Conservation (phyloP, 1,140 invertebrate species). For the Drosophila simulans region DNA sequence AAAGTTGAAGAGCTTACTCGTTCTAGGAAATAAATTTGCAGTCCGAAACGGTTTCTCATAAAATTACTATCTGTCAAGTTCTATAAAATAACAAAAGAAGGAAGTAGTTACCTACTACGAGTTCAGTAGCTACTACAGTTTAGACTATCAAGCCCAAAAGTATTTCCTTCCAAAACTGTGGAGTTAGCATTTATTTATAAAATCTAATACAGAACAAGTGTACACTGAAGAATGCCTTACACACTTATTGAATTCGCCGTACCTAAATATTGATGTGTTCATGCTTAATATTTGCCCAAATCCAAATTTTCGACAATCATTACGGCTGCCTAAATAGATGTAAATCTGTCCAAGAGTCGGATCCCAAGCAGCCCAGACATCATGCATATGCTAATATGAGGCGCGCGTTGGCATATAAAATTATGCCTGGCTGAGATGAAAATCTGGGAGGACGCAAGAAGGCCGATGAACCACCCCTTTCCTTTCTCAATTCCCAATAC, state of each 20-base stretch:
- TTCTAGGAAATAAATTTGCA: too few species aligned
- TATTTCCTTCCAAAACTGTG: too few species aligned
- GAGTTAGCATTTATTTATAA: too few species aligned
- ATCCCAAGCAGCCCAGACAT: constrained; percentile 11
- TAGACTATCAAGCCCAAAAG: too few species aligned
- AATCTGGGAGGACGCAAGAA: constrained; percentile 5
- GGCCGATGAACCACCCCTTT: background rate
- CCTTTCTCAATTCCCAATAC: background rate
- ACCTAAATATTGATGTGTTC: background rate
- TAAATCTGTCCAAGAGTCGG: constrained; percentile 1
- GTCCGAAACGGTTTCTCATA: too few species aligned
- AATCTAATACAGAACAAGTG: too few species aligned
- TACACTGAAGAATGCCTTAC: too few species aligned
- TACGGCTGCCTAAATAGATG: background rate
- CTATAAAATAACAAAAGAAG: too few species aligned
- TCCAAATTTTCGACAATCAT: constrained; percentile 24
- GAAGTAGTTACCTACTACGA: too few species aligned
- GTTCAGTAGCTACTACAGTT: too few species aligned
- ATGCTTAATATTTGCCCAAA: background rate
- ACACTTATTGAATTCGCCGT: background rate
- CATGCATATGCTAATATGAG: constrained; percentile 63
- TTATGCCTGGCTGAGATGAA: constrained; percentile 33
- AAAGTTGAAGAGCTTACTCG: too few species aligned
- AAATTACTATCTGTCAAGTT: too few species aligned
- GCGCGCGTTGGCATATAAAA: constrained; percentile 57